Evolutionary conservation across 2,888 invertebrate species (phyloP), one percentile per base, ranked within the genome.

Genomic region (Saturnia japonica): DNA sequence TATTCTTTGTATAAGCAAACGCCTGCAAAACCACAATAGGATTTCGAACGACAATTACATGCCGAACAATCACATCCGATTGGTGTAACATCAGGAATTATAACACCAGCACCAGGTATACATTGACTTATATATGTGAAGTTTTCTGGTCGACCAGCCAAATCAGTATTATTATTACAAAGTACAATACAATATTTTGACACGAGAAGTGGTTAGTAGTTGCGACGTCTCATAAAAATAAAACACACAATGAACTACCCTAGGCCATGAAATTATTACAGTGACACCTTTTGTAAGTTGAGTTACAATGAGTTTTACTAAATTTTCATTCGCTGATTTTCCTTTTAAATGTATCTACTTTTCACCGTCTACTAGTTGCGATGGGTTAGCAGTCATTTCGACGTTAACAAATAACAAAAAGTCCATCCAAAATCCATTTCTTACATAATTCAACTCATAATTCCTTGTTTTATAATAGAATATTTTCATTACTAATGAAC

Each of bases 111-210:
- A 8, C 96, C 96, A 8, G 96, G 94, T 68, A 97, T 94, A 80
- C 96, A 97, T 75, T 96, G 96, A 80, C 97, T 97, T n/a, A 98
- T 96, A 82, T 98, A 99, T 0, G 94, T 94, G 86, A 99, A 99
- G 78, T 96, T 95, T 71, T 95, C 93, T 0, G 99, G 99, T 0
- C 97, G 97, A 0, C 95, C 95, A 84, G 97, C 97, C 69, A 98
- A 93, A 85, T 99, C 99, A 0, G 96, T 95, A 72, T 95, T 86
- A 87, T 99, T 99, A n/a, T n/a, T n/a, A n/a, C n/a, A n/a, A n/a
- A n/a, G n/a, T n/a, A n/a, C n/a, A n/a, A 43, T 43, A 43, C 12
- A 43, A 43, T 43, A 43, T 43, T 43, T 45, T 45, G 45, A 45
- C 14, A 8, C 45, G 8, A 45, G 45, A 45, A 45, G 11, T 14